These are phyloP conservation scores for Cheilosia pagana DNA, from an alignment of 2,888 invertebrate genomes.

Conservation along the genomic window DNA sequence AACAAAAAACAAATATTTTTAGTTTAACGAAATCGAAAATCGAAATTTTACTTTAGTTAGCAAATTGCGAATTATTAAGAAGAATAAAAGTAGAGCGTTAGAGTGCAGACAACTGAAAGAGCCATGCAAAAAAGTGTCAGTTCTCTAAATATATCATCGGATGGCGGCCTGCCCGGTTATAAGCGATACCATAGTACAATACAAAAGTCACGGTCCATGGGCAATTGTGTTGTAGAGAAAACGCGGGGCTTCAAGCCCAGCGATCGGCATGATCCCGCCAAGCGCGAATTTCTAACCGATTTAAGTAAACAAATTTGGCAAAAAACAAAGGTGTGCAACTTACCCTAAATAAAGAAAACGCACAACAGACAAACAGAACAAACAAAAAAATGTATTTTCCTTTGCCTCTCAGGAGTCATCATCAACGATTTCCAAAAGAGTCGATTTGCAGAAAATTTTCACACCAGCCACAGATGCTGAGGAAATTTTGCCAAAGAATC, in stretches of 20 bases:
- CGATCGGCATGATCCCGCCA: conserved; percentile 90
- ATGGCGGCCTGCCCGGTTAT: conserved; percentile 35
- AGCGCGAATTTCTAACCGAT: conserved; percentile 91
- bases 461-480: conserved; percentile 93
- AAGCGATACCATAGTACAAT: conserved; percentile 48
- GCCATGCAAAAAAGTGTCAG: conserved; percentile 68
- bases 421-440: conserved; percentile 85
- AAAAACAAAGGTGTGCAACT: conserved; percentile 82
- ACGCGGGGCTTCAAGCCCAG: conserved; percentile 93
- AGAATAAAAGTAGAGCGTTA: not conserved
- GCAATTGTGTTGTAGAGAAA: conserved; percentile 87
- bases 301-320: conserved; percentile 90
- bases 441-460: conserved; percentile 94
- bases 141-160: conserved; percentile 61
- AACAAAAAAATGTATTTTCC: conserved; percentile 36
- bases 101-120: not conserved
- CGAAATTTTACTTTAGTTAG: conserved; percentile 14
- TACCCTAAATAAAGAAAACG: conserved; percentile 78
- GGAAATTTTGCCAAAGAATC: conserved; percentile 90
- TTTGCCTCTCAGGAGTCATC: conserved; percentile 77
- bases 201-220: conserved; percentile 84
- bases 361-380: conserved; percentile 18
- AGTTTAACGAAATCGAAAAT: conserved; percentile 33
- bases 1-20: not conserved
- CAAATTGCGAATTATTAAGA: conserved; percentile 5